Percentiles rank a stretch among this genome's conserved stretches.
These are phyloP conservation scores for Felis catus DNA, from an alignment of 2,113 vertebrate genomes.

Conservation along the genomic window F.catus_Fca126_mat1.0 CM031426.1:58387501-58388000, in stretches of 20 bases:
- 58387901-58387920: rapidly evolving
- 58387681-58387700: too few species aligned
- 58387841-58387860: neutral
- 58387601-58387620: too few species aligned
- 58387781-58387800: neutral
- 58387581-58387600: too few species aligned
- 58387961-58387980: neutral
- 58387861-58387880: too few species aligned
- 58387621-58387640: too few species aligned
- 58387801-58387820: neutral
- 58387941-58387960: rapidly evolving
- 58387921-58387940: neutral
- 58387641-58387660: too few species aligned
- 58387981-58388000: neutral
- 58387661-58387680: too few species aligned
- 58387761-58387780: neutral
- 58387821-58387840: rapidly evolving
- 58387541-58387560: too few species aligned
- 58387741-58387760: neutral
- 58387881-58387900: rapidly evolving
- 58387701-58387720: too few species aligned
- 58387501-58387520: neutral
- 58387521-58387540: too few species aligned
- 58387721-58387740: neutral
- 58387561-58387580: too few species aligned